Conservation (phyloP, 2,113 vertebrate genomes). For the Nematolebias whitei region DNA sequence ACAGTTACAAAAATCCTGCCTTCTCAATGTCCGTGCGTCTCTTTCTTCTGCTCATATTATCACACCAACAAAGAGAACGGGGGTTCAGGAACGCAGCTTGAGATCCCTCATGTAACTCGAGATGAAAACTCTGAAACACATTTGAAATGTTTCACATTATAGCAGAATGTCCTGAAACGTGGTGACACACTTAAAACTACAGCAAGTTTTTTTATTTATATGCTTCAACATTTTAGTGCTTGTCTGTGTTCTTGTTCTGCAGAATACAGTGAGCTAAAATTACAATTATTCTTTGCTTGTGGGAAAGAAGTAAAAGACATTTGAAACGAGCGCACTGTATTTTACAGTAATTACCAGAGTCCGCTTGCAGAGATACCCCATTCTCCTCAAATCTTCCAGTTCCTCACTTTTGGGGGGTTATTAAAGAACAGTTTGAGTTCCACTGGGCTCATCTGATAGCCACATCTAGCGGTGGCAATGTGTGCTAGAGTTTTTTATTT, state of each 20-base stretch:
- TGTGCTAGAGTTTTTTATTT: neutral
- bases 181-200: constrained; percentile 6
- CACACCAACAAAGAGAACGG: constrained; percentile 61
- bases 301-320: neutral
- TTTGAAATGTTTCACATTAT: constrained; percentile 46
- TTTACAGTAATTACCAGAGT: constrained; percentile 30
- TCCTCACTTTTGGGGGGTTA: neutral
- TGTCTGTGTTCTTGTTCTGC: neutral
- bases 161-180: constrained; percentile 12
- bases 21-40: constrained; percentile 22
- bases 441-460: constrained; percentile 2
- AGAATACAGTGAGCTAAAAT: constrained; percentile 23
- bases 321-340: constrained; percentile 3
- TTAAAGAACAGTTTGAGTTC: constrained; percentile 16
- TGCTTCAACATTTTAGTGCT: neutral
- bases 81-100: constrained; percentile 60
- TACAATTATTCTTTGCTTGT: neutral
- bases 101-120: constrained; percentile 54
- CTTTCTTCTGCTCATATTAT: constrained; percentile 59
- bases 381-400: constrained; percentile 1
- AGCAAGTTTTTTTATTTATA: too few species aligned
- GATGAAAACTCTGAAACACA: constrained; percentile 53
- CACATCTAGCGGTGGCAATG: neutral
- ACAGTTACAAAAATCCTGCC: constrained; percentile 43
- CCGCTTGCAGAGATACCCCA: constrained; percentile 10